Conservation (phyloP, 1,140 invertebrate species). For the Diprion similis region DNA sequence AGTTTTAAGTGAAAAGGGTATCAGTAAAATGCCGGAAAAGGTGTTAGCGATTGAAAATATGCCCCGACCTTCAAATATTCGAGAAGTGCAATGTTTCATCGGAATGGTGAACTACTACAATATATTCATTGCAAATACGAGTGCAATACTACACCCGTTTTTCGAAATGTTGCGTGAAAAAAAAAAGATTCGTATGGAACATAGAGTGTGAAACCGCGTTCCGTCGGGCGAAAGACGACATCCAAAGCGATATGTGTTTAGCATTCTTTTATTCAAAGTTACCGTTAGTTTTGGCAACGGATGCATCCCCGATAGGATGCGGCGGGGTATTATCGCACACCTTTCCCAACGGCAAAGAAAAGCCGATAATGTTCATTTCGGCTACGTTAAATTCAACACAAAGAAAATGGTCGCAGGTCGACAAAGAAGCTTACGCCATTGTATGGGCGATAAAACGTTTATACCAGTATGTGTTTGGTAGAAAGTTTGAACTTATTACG, state of each 20-base stretch:
- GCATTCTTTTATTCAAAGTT: slow-evolving; percentile 50
- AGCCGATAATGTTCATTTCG: slow-evolving; percentile 58
- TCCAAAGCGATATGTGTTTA: slow-evolving; percentile 38
- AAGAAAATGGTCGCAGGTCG: slow-evolving; percentile 54
- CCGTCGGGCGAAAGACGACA: slow-evolving; percentile 34
- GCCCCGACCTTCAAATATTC: slow-evolving; percentile 32
- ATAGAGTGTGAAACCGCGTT: slow-evolving; percentile 37
- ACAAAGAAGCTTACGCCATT: slow-evolving; percentile 58
- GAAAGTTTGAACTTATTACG: slow-evolving; percentile 53
- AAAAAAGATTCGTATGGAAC: slow-evolving; percentile 24
- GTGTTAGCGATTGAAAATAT: slow-evolving; percentile 36
- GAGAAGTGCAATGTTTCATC: slow-evolving; percentile 33
- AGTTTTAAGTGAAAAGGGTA: slow-evolving; percentile 8
- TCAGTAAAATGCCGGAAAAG: slow-evolving; percentile 25
- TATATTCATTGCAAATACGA: slow-evolving; percentile 27
- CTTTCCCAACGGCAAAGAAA: slow-evolving; percentile 39
- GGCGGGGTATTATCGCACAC: slow-evolving; percentile 54
- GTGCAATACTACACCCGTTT: slow-evolving; percentile 23
- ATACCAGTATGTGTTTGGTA: slow-evolving; percentile 53
- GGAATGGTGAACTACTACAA: slow-evolving; percentile 38
- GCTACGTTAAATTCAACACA: slow-evolving; percentile 54
- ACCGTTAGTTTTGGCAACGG: slow-evolving; percentile 51
- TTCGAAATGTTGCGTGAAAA: slow-evolving; percentile 18
- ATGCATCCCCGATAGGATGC: slow-evolving; percentile 52
- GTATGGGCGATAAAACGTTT: slow-evolving; percentile 52